Evolutionary conservation across 2,113 vertebrate species (phyloP).

Genomic region (Anarrhichthys ocellatus): DNA sequence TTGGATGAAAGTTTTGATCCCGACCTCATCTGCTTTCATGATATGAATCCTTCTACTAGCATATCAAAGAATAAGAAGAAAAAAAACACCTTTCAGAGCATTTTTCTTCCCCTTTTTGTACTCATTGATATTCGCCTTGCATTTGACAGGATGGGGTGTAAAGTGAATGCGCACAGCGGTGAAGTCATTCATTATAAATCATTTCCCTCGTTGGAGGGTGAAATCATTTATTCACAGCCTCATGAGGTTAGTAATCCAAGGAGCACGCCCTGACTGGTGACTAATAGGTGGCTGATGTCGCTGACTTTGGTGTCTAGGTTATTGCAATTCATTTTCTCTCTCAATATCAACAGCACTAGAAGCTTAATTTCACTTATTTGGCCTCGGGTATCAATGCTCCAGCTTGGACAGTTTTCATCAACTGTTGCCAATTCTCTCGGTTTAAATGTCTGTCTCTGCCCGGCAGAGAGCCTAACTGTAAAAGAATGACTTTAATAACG

Average conservation of each 20-base stretch:
- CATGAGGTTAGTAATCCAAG: conserved; percentile 62
- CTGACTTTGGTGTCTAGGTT: conserved; percentile 38
- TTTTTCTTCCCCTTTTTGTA: conserved; percentile 36
- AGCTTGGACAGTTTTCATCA: conserved; percentile 10
- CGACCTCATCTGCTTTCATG: conserved; percentile 27
- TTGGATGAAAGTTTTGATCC: conserved; percentile 38
- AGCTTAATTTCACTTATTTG: conserved; percentile 13
- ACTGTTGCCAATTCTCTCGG: conserved; percentile 15
- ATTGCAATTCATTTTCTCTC: conserved; percentile 24
- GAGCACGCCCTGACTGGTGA: conserved; percentile 68
- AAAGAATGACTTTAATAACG: conserved; percentile 56
- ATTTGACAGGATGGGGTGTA: conserved; percentile 47
- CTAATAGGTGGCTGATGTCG: conserved; percentile 61
- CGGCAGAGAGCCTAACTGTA: conserved; percentile 26
- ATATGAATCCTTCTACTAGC: neutral
- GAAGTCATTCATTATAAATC: conserved; percentile 74
- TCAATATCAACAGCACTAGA: conserved; percentile 20
- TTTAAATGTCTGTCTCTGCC: conserved; percentile 22
- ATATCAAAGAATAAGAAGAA: conserved; percentile 37
- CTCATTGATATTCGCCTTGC: conserved; percentile 31
- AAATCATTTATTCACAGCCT: conserved; percentile 70
- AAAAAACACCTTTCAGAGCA: neutral
- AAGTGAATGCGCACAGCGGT: conserved; percentile 40
- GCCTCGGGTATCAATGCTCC: conserved; percentile 3
- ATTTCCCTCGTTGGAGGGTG: conserved; percentile 57